Conservation (phyloP, 2,797 vertebrate genomes). For the Pteronotus mesoamericanus region DNA sequence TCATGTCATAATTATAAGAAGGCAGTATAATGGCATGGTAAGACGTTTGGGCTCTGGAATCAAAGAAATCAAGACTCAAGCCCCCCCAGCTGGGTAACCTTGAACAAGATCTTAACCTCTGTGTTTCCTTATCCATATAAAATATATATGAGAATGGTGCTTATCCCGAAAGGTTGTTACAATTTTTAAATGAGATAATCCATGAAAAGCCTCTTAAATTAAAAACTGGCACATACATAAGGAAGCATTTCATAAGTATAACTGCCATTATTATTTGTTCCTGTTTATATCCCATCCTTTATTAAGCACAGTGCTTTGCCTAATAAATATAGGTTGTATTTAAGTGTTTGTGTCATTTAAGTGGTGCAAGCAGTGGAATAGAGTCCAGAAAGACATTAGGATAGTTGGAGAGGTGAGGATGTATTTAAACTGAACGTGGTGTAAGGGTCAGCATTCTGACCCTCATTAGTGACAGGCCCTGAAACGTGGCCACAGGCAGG, state of each 20-base stretch:
- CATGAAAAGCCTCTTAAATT: background rate
- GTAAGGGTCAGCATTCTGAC: background rate
- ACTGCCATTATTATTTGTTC: background rate
- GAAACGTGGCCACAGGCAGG: background rate
- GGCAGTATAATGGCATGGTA: background rate
- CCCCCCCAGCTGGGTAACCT: background rate
- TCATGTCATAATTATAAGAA: background rate
- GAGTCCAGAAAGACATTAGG: background rate
- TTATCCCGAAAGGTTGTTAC: background rate
- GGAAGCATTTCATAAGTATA: background rate
- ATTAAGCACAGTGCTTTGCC: background rate
- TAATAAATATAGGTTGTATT: background rate
- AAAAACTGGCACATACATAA: background rate
- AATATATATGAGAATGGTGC: background rate
- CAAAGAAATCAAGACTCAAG: background rate
- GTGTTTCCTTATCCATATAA: background rate
- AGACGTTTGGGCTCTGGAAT: background rate
- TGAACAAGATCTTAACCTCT: background rate
- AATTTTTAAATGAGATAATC: background rate
- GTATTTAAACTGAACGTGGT: background rate
- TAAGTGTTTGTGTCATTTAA: background rate
- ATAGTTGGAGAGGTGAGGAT: background rate
- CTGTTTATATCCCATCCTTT: background rate
- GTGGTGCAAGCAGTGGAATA: background rate
- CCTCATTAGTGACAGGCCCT: background rate